Conservation (phyloP, 2,113 vertebrate species). For the Elephantulus edwardii region DNA sequence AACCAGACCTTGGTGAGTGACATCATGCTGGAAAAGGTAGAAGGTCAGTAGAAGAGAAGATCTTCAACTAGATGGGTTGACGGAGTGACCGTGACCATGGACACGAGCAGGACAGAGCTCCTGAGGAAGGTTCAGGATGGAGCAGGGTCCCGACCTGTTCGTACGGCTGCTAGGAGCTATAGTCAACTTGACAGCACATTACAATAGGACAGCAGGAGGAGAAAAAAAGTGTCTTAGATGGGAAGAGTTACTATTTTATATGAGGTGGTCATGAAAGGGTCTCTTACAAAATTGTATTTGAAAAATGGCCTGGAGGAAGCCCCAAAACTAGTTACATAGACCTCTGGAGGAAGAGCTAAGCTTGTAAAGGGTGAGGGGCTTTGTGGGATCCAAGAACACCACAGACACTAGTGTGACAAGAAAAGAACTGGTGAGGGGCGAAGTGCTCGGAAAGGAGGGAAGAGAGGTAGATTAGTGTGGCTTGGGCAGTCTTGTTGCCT, state of each 20-base stretch:
- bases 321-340: background rate
- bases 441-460: background rate
- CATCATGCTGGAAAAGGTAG: too few relatives aligned
- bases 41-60: too few relatives aligned
- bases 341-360: background rate
- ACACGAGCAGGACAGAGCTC: too few relatives aligned
- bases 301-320: background rate
- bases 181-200: too few relatives aligned
- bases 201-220: background rate
- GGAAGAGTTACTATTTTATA: too few relatives aligned
- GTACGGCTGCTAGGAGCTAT: too few relatives aligned
- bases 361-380: background rate
- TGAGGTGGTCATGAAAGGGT: background rate
- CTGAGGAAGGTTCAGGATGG: too few relatives aligned
- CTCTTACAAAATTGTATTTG: background rate
- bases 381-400: background rate
- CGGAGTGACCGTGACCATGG: too few relatives aligned
- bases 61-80: too few relatives aligned
- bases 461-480: background rate
- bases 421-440: background rate
- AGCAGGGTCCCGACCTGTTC: too few relatives aligned
- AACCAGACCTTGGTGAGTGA: too few relatives aligned
- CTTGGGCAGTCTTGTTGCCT: too few relatives aligned
- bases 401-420: background rate
- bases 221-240: background rate